Evolutionary conservation across 2,888 invertebrate genomes (phyloP), one percentile per base, ranked within the genome.

Genomic region (Drosophila gaucha): DNA sequence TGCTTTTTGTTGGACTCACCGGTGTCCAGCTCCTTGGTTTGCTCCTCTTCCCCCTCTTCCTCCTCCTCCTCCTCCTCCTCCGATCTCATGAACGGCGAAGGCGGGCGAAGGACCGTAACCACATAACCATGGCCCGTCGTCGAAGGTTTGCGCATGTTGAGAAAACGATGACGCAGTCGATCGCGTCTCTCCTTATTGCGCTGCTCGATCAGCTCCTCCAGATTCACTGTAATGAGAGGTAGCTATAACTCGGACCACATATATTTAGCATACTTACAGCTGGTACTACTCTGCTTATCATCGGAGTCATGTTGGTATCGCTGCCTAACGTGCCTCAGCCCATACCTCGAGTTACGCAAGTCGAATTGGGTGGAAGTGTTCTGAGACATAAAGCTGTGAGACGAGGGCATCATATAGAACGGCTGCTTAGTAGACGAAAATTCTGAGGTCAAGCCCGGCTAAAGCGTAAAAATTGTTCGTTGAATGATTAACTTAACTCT

Each of bases 151-250:
- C 69, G 79, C 59, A 84, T 71, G 26, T 59, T 65, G 1, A 67
- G 55, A 44, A 82, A 82, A 0, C 83, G 86, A 26, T 80, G 60
- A 3, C 88, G 72, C 35, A 77, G 49, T 2, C 89, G 74, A n/a
- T 89, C 86, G 8, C 60, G 58, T 9, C 78, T 75, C 49, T 89
- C 88, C 3, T 50, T 75, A 18, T 72, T 64, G 3, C 86, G 89
- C 18, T 77, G 79, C 28, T 87, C 77, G 8, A 77, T 88, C 2
- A 87, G 46, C 26, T 77, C 77, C 24, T 87, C 76, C 18, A 89
- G 69, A 39, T 79, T 70, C 30, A 86, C 84, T 87, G 12, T 6
- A 18, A 1, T 1, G 20, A 3, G 2, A 20, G 4, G 9, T 9
- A 6, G 36, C 2, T 31, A 16, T 9, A 18, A 9, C 1, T 28